These are phyloP conservation scores for Halichondria panicea DNA, from an alignment of 37 sponge, comb jelly and placozoan species.

Conservation along the genomic window DNA sequence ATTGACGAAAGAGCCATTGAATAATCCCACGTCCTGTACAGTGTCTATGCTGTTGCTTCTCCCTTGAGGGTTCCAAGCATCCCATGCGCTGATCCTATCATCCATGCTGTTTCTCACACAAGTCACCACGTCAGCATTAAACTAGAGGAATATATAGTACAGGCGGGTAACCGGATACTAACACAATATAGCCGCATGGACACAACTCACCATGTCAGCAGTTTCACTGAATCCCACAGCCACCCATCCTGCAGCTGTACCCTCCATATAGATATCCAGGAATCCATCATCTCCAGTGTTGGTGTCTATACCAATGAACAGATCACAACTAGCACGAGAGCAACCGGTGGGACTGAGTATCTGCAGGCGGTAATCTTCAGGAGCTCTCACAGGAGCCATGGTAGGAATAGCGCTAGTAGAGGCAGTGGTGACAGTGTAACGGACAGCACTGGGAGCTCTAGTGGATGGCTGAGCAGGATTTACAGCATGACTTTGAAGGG, in stretches of 20 bases:
- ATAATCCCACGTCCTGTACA: not conserved
- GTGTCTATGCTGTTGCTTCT: not conserved
- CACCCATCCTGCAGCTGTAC: constrained; percentile 28
- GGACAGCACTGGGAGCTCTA: no score
- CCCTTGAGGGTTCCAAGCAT: not conserved
- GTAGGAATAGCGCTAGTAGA: no score
- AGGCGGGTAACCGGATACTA: not conserved
- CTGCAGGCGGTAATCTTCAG: constrained; percentile 20
- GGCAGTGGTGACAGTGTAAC: no score
- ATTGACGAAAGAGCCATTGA: not conserved
- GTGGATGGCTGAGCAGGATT: no score
- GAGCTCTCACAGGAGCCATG: no score
- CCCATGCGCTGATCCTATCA: not conserved
- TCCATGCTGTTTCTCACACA: not conserved
- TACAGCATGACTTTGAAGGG: no score
- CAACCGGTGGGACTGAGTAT: constrained; percentile 26
- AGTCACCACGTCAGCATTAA: constrained; percentile 3
- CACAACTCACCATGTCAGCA: constrained; percentile 43
- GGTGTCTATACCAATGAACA: constrained; percentile 10
- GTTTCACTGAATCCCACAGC: constrained; percentile 54
- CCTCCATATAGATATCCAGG: constrained; percentile 56
- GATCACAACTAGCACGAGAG: constrained; percentile 1
- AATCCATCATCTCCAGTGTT: constrained; percentile 6
- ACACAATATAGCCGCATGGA: no score
- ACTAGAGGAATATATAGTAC: not conserved